Percentiles rank a stretch among this genome's conserved stretches.
phyloP scores from a whole-genome alignment of 2,113 vertebrate genomes.

The Noctilio leporinus region DNA sequence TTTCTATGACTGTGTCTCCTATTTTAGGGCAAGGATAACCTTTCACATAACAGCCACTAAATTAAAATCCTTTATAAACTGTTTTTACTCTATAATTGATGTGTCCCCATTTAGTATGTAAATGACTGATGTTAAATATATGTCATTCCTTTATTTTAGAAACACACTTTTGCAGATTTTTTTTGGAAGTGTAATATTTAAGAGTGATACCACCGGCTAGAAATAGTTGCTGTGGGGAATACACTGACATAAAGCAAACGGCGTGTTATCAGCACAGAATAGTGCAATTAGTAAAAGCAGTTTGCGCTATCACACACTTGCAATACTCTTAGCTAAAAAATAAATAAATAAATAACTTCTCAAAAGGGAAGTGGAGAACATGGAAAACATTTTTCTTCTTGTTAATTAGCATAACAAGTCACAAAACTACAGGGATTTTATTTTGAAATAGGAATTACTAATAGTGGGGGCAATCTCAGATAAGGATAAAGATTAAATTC shows the following conservation, averaged over 20 bases:
- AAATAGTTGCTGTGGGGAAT: constrained; percentile 32
- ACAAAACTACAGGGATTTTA: not conserved
- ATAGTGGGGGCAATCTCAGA: not conserved
- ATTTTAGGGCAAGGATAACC: constrained; percentile 1
- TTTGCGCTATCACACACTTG: not conserved
- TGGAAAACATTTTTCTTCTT: not conserved
- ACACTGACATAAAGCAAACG: constrained; percentile 28
- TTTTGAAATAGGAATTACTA: not conserved
- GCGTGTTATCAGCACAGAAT: constrained; percentile 9
- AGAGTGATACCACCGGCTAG: constrained; percentile 17
- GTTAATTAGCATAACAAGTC: not conserved
- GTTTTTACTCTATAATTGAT: not conserved
- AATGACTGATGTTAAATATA: constrained; percentile 34
- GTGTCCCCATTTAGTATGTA: not conserved
- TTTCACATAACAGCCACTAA: constrained; percentile 7
- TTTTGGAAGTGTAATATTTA: not conserved
- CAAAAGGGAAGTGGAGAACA: not conserved
- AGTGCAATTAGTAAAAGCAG: not conserved
- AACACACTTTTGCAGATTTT: not conserved
- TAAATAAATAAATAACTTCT: not conserved
- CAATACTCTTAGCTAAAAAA: not conserved
- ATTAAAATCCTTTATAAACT: constrained; percentile 7
- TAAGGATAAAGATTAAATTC: not conserved
- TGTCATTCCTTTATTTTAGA: constrained; percentile 42
- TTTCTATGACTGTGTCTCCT: not conserved